Evolutionary conservation across 2,888 invertebrate genomes (phyloP), one percentile per base, ranked within the genome.

Genomic region (Oligia fasciuncula): DNA sequence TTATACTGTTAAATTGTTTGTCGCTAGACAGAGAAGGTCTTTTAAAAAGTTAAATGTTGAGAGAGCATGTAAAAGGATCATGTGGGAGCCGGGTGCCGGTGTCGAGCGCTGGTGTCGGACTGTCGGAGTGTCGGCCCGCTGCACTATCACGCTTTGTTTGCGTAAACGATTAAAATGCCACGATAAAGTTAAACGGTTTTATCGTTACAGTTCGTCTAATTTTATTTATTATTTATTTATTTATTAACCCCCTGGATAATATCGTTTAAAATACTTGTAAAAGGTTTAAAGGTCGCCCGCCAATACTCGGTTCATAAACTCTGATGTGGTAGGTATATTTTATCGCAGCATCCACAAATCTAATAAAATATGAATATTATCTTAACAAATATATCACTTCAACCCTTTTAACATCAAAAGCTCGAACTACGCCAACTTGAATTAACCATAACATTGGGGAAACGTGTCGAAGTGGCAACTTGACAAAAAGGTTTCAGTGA

Each of bases 1-100:
- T 96, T 96, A 93, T 92, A 91, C 95, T 93, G 95, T 95, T 95
- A 95, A 96, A 96, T 95, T 96, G 95, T 96, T 95, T 94, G 94
- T 94, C 92, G 90, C 93, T 92, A 93, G 94, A 94, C 93, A 92
- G 92, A 93, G 92, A 91, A 93, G 94, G 93, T 93, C 93, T 93
- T 94, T 94, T 93, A 92, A 94, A 94, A 95, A 93, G 93, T 95
- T 94, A 92, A 93, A 91, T 91, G 90, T 93, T 94, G 92, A 94
- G 93, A 94, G 80, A 93, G 92, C 91, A 91, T 92, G 92, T 93
- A 93, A 93, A 94, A 89, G 91, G 92, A 93, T 93, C 90, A 90
- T 89, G 92, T 91, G 91, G 86, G 87, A 23, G 70, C 65, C 71
- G 85, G 68, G 60, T 14, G 71, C 71, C 72, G 71, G 23, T 4